Base-by-base conservation (phyloP, 2,888 invertebrate species). In the Eugnorisma glareosa region DNA sequence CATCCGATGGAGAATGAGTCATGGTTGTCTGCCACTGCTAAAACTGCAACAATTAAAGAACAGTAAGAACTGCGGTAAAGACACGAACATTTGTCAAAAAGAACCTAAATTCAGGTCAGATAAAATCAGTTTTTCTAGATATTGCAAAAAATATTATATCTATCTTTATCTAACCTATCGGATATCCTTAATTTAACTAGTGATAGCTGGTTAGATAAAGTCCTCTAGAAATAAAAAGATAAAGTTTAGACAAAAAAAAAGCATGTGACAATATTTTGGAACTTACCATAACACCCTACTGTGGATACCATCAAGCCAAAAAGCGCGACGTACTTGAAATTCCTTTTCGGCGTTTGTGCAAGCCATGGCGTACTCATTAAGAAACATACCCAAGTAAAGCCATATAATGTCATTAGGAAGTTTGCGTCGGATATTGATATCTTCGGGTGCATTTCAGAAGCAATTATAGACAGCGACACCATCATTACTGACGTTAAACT, bases 361-460 rank as follows among this genome's bases (percentile, higher is more conserved):
- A 96, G 84, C 97, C 97, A 97, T 11, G 97, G 97, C 13, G 95
- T 95, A 75, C 93, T 91, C 77, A 96, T 73, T 73, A 97, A 85
- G 80, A 97, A 96, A 88, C 96, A 95, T 85, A 97, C 89, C 97
- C 97, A 97, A 48, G 96, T 94, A 83, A 96, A 96, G 2, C 94
- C 96, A 83, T 95, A 94, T 51, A 96, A 89, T 1, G 96, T 94
- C 91, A 96, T 92, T 57, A 97, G 83, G 71, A 96, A 96, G 77
- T 96, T 96, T 5, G 94, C 91, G 82, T 97, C 96, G 8, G 93
- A 91, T 76, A 93, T 89, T 3, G 94, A 92, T 86, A 96, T 94
- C 81, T 93, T 93, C 10, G 96, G 95, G 28, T 92, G 90, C 84
- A 95, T 94, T 83, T 93, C 91, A 51, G 94, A 91, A 28, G 95